These are phyloP conservation scores for Norana najaformis DNA, from an alignment of 2,888 invertebrate genomes.

Conservation along the genomic window DNA sequence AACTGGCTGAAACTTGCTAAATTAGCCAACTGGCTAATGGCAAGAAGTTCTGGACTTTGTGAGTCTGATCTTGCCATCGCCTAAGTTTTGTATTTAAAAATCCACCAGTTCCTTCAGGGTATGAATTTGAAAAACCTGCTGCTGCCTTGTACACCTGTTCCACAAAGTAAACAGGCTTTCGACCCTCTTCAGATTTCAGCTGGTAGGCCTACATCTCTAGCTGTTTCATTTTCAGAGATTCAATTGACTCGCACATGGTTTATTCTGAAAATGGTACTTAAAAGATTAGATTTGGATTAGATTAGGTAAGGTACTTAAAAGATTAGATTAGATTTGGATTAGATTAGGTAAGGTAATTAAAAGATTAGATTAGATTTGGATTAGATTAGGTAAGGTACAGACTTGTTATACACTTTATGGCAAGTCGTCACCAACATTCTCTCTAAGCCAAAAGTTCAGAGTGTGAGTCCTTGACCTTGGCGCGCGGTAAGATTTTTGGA, in stretches of 20 bases:
- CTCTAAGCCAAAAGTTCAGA: no score
- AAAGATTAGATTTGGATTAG: neutral
- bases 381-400: neutral
- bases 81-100: no score
- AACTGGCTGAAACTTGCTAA: no score
- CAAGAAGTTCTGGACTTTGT: neutral
- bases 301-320: neutral
- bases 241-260: neutral
- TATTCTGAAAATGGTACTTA: neutral
- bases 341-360: neutral
- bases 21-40: no score
- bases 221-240: neutral
- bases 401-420: no score
- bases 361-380: no score
- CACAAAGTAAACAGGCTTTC: neutral
- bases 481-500: no score
- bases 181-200: neutral
- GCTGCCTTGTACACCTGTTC: neutral
- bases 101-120: neutral
- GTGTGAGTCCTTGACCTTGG: no score
- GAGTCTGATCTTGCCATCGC: neutral
- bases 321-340: no score
- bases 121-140: neutral
- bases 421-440: no score
- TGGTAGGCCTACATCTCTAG: neutral